Base-by-base conservation (phyloP, 1,140 invertebrate species). In the Matsumurasca onukii region DNA sequence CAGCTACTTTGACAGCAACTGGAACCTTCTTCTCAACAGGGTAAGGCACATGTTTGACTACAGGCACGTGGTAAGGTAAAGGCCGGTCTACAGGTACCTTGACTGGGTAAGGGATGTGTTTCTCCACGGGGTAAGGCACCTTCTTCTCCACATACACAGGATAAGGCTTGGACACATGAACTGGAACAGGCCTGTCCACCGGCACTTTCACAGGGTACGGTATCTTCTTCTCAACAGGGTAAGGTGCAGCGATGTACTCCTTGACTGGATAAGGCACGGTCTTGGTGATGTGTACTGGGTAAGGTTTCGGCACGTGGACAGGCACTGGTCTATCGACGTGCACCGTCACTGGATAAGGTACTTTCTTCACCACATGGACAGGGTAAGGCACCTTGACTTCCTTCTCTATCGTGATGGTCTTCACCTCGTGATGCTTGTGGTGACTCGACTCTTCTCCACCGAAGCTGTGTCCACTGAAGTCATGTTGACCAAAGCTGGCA, bases 281-380 rank as follows among this genome's bases (percentile, higher is more conserved):
- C 39, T 76, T 76, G 51, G 72, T 71, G 22, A 76, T 73, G 45
- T 74, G 64, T 12, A 75, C 70, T 2, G 71, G 73, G 66, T 74
- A 74, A 15, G 74, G 88, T 48, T 68, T 73, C 30, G 67, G 68
- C 1, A 73, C 69, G 1, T 61, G 67, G 30, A 66, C 49, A 17
- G 73, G 73, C 17, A 69, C 68, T n/a, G 89, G 89, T 77, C 88
- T 91, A 78, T 91, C 89, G 24, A 92, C 88, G 31, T 84, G 83
- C 45, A 89, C 86, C 75, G 88, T 88, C 3, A 88, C 85, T 76
- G 89, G 88, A 74, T 85, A 86, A 29, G 89, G 89, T 13, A 89
- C 83, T 69, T 88, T 80, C 74, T 89, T 89, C 73, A 88, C 86
- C 2, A 90, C 70, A 5, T 70, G 71, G 3, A 75, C 88, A 57